A percentile compares a stretch with the other conserved stretches of the same genome.
Conservation (phyloP, 1,140 invertebrate species). For the Diachasmimorpha longicaudata region DNA sequence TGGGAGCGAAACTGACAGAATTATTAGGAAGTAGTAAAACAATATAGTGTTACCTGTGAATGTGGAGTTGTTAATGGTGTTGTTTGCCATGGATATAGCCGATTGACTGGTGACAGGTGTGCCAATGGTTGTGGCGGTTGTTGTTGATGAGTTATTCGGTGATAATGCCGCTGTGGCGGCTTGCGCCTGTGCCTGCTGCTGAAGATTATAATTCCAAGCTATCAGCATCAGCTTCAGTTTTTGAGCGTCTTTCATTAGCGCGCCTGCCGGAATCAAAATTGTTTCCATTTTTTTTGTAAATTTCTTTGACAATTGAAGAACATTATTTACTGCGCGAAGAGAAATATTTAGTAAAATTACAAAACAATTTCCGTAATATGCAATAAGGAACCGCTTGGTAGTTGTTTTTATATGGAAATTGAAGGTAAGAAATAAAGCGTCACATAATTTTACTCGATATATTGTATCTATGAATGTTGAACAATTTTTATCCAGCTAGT, state of each 20-base stretch:
- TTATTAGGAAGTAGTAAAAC: conserved; percentile 21
- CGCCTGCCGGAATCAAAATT: conserved; percentile 59
- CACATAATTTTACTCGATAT: too few species aligned
- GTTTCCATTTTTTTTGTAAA: background rate
- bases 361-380: too few species aligned
- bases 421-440: too few species aligned
- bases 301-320: background rate
- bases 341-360: too few species aligned
- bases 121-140: conserved; percentile 59
- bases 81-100: conserved; percentile 60
- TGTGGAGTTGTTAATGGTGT: conserved; percentile 61
- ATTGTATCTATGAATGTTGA: too few species aligned
- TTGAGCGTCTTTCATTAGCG: conserved; percentile 79
- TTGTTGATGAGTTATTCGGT: conserved; percentile 60
- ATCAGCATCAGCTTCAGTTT: conserved; percentile 85
- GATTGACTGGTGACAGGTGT: conserved; percentile 61
- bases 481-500: too few species aligned
- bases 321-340: too few species aligned
- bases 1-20: background rate
- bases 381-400: too few species aligned
- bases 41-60: conserved; percentile 59
- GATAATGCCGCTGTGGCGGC: conserved; percentile 56
- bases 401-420: too few species aligned
- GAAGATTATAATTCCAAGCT: conserved; percentile 78
- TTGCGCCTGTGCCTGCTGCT: conserved; percentile 69